These are phyloP conservation scores for Mesocricetus auratus DNA, from an alignment of 2,113 vertebrate species.

Conservation along the genomic window DNA sequence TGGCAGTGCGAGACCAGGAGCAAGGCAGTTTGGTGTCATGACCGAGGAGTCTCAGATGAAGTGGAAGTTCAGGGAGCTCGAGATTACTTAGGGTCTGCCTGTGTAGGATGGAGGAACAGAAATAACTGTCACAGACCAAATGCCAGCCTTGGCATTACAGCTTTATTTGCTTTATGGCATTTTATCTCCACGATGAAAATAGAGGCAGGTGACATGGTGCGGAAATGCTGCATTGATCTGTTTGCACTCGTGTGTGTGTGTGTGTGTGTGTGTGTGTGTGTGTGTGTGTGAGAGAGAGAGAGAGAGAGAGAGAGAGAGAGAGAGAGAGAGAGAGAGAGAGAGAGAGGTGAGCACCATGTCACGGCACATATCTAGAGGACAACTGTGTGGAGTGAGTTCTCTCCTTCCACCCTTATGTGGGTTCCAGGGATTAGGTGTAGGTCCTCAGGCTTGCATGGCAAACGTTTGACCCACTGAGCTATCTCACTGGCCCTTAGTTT, in stretches of 20 bases:
- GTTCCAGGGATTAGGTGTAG: background rate
- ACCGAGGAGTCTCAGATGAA: background rate
- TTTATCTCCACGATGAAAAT: conserved; percentile 30
- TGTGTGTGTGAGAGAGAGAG: too few species aligned
- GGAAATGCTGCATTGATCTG: background rate
- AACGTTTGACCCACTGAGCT: background rate
- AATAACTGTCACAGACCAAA: background rate
- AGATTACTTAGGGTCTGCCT: background rate
- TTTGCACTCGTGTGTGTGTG: background rate
- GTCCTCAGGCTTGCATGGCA: background rate
- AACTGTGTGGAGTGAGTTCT: background rate
- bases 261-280: background rate
- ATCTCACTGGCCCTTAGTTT: background rate
- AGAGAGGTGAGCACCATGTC: background rate
- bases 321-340: too few species aligned
- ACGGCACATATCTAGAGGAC: background rate
- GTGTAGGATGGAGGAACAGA: background rate
- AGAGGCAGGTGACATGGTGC: background rate
- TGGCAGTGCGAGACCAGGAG: background rate
- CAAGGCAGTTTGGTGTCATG: background rate
- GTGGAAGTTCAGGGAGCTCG: background rate
- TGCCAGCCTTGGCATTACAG: background rate
- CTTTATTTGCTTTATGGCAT: background rate
- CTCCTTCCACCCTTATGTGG: background rate
- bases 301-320: too few species aligned